Conservation (phyloP, 64 coral and sea anemone species). For the Montipora cactus region DNA sequence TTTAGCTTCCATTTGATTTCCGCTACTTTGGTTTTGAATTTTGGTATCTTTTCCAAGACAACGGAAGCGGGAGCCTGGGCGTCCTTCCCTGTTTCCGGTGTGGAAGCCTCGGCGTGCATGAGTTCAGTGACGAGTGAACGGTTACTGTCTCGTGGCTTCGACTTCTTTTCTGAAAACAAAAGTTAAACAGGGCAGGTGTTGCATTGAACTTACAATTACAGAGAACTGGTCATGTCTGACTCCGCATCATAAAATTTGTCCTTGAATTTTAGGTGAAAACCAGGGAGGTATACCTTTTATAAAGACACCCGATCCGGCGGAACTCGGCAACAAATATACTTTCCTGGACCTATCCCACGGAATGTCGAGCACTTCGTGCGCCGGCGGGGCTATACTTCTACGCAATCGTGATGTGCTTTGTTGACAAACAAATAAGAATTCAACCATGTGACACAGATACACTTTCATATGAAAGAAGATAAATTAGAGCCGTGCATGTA, state of each 20-base stretch:
- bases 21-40: conserved; percentile 61
- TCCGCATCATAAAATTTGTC: no score
- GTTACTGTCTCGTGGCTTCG: conserved; percentile 64
- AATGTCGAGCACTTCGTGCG: neutral
- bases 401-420: neutral
- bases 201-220: neutral
- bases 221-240: neutral
- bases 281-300: neutral
- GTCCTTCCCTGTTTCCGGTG: conserved; percentile 60
- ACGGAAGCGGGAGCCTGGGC: neutral
- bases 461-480: neutral
- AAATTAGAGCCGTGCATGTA: neutral
- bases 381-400: neutral
- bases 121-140: conserved; percentile 50
- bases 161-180: conserved; percentile 29
- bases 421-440: neutral
- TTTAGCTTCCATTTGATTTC: conserved; percentile 96
- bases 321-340: neutral
- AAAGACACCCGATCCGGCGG: no score
- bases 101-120: conserved; percentile 57
- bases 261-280: neutral
- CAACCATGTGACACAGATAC: neutral
- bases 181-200: neutral
- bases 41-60: conserved; percentile 52
- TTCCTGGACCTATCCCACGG: neutral